phyloP scores from a whole-genome alignment of 2,797 vertebrate species.

The Chelonia mydas region DNA sequence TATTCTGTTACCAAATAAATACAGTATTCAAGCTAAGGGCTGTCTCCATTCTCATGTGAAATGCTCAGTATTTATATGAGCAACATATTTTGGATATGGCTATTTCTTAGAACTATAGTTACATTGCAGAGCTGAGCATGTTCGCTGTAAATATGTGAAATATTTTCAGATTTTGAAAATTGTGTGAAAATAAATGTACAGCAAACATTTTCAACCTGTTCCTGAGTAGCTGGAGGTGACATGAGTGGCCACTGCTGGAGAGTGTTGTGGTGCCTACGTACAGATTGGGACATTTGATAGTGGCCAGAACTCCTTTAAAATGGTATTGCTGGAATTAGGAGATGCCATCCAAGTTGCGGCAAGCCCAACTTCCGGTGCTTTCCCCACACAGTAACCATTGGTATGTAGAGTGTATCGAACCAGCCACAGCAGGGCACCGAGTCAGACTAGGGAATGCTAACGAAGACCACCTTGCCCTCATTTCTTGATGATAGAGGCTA shows the following conservation, averaged over 20 bases:
- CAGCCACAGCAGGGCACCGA: not conserved
- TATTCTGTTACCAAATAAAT: not conserved
- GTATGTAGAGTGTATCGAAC: too few species aligned
- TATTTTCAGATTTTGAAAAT: not conserved
- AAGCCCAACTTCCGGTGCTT: too few species aligned
- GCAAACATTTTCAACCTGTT: not conserved
- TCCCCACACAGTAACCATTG: too few species aligned
- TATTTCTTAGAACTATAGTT: not conserved
- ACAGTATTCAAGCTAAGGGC: not conserved
- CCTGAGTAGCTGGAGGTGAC: not conserved
- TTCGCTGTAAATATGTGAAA: too few species aligned
- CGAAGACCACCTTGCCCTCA: not conserved
- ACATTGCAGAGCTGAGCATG: not conserved
- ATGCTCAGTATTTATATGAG: too few species aligned
- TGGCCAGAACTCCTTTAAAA: too few species aligned
- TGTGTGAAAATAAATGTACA: not conserved
- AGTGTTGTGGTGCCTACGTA: not conserved
- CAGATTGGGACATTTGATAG: too few species aligned
- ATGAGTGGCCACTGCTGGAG: not conserved
- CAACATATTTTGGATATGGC: not conserved
- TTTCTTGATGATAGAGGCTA: not conserved
- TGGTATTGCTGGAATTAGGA: too few species aligned
- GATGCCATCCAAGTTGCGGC: too few species aligned
- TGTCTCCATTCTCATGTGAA: not conserved
- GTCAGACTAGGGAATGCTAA: not conserved